Base-by-base conservation (phyloP, 2,797 vertebrate genomes). In the Spinibarbus caldwelli region DNA sequence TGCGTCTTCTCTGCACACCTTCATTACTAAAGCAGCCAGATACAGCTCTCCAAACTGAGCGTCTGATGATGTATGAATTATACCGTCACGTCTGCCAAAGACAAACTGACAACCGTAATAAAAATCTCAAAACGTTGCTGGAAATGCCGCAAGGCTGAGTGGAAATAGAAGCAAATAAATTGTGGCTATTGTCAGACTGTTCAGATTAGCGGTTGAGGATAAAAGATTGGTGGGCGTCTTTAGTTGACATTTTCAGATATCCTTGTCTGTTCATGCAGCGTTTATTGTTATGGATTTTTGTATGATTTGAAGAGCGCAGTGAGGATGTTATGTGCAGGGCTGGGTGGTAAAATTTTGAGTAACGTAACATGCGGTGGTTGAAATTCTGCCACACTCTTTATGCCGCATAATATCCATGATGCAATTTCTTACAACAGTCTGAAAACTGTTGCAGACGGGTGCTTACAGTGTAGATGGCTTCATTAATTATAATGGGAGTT, bases 211-310 rank as follows among this genome's bases (percentile, higher is more conserved):
- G 17, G 77, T 21, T 45, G 38, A 78, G 80, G 34, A 75, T 80
- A 83, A 86, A 86, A 87, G 54, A 31, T 80, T 15, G 70, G 68
- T 85, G 73, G 45, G 21, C 19, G 82, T 84, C 47, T 75, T 2
- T 59, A 64, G 79, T 85, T 87, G 85, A 85, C 83, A 88, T 88
- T 88, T 88, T 88, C 70, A 68, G 85, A 81, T 73, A 68, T 78
- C 49, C 66, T 88, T 87, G 85, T 88, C 72, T 83, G 72, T 84
- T 87, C 80, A 70, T 81, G 80, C 49, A 71, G 29, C 45, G 57
- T 85, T 88, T 88, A 84, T 88, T 88, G 87, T 86, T 87, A 84
- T 88, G 80, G 71, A 86, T 87, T 86, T 86, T 85, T 62, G 49
- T 45, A 68, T 85, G 23, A 84, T 85, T 73, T 86, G 57, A 83